phyloP scores from a whole-genome alignment of 1,140 invertebrate species.

The Protaetia brevitarsis region DNA sequence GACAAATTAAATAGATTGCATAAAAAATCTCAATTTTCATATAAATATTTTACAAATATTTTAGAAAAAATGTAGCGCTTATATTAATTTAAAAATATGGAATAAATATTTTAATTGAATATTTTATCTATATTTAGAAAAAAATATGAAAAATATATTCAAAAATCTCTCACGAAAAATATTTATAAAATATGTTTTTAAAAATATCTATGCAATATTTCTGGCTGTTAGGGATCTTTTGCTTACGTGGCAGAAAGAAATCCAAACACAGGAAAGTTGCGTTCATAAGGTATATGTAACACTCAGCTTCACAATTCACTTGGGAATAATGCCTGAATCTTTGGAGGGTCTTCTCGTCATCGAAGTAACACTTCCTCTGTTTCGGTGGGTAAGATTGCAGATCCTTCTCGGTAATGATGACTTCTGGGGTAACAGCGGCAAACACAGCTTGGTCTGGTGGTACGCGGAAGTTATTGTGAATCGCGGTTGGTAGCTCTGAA shows the following conservation, averaged over 20 bases:
- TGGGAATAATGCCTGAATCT: constrained; percentile 69
- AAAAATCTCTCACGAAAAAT: too few relatives aligned
- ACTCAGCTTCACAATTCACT: constrained; percentile 72
- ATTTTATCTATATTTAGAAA: too few relatives aligned
- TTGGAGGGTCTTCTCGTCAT: neutral
- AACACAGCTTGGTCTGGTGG: constrained; percentile 53
- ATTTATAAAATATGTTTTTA: too few relatives aligned
- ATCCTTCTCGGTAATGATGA: constrained; percentile 31
- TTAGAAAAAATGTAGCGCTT: too few relatives aligned
- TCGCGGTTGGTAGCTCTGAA: constrained; percentile 54
- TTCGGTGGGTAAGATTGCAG: constrained; percentile 31
- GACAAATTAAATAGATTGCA: too few relatives aligned
- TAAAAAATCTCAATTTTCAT: too few relatives aligned
- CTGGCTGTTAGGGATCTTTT: too few relatives aligned
- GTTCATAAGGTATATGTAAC: constrained; percentile 69
- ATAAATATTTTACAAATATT: too few relatives aligned
- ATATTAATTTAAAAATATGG: too few relatives aligned
- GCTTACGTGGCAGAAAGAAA: constrained; percentile 64
- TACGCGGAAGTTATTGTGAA: constrained; percentile 53
- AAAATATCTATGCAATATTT: too few relatives aligned
- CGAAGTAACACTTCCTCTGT: constrained; percentile 32
- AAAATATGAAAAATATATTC: too few relatives aligned
- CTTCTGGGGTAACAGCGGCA: constrained; percentile 31
- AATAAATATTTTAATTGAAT: too few relatives aligned
- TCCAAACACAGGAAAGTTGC: constrained; percentile 61